Percentiles rank a stretch among this genome's conserved stretches.
Evolutionary conservation across 23 tunicate genomes (phyloP).

Genomic region (Trididemnum clinides): DNA sequence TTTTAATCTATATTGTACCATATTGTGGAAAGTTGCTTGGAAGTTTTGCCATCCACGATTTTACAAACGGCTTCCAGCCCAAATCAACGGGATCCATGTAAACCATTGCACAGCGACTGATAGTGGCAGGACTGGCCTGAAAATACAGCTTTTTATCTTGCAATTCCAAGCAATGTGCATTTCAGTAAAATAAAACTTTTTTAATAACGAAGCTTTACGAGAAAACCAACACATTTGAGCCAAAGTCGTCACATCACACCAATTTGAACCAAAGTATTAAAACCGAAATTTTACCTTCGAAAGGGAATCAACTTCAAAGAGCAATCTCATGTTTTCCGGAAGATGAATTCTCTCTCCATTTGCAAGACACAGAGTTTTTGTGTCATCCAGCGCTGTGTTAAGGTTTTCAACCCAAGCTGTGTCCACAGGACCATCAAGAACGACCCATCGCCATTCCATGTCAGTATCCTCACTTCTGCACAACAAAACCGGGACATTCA

Average conservation of each 20-base stretch:
- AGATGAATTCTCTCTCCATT: conserved; percentile 88
- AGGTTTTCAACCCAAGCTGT: conserved; percentile 95
- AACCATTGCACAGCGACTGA: conserved; percentile 97
- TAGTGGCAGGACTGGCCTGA: conserved; percentile 98
- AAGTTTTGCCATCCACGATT: conserved; percentile 72
- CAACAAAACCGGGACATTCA: too few relatives aligned
- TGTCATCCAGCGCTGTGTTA: conserved; percentile 92
- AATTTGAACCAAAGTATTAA: too few relatives aligned
- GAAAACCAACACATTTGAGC: too few relatives aligned
- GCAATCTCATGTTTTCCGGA: conserved; percentile 69
- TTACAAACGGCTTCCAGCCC: conserved; percentile 90
- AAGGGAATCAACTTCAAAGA: conserved; percentile 92
- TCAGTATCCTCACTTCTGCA: conserved; percentile 28
- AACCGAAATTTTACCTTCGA: conserved; percentile 65
- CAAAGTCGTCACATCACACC: too few relatives aligned
- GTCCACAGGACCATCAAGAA: conserved; percentile 96
- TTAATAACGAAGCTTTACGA: too few relatives aligned
- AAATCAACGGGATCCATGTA: conserved; percentile 88
- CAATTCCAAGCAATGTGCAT: not conserved
- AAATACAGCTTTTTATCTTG: not conserved
- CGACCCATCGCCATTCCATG: conserved; percentile 83
- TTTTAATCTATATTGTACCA: conserved; percentile 30
- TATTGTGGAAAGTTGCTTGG: conserved; percentile 65
- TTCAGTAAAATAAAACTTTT: not conserved
- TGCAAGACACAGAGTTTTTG: conserved; percentile 88